A percentile compares a stretch with the other conserved stretches of the same genome.
These are phyloP conservation scores for Drosophila suboccidentalis DNA, from an alignment of 2,888 invertebrate genomes.

Conservation along the genomic window DNA sequence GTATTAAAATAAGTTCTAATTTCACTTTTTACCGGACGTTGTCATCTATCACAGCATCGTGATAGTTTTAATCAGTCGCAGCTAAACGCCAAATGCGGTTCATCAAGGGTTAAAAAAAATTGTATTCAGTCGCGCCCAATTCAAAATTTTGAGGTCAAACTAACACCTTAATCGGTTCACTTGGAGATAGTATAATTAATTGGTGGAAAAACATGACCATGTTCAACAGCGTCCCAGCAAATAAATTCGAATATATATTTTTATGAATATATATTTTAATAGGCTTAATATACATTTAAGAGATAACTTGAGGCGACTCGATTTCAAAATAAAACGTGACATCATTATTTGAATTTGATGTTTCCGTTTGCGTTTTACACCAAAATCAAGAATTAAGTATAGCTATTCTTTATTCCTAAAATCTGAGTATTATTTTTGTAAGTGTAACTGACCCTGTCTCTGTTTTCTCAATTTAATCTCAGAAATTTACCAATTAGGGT, in stretches of 20 bases:
- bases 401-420: neutral
- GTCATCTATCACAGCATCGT: neutral
- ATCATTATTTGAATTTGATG: constrained; percentile 30
- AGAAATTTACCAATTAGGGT: neutral
- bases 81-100: constrained; percentile 7
- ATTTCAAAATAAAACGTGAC: constrained; percentile 38
- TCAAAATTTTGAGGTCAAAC: constrained; percentile 20
- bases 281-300: constrained; percentile 1
- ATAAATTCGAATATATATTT: neutral
- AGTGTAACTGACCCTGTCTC: constrained; percentile 2
- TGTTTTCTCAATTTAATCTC: neutral
- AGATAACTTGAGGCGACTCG: constrained; percentile 19
- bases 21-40: constrained; percentile 9
- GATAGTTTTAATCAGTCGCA: constrained; percentile 1
- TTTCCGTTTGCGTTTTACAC: constrained; percentile 11
- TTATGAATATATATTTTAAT: constrained; percentile 6
- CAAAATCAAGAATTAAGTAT: neutral
- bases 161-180: constrained; percentile 51
- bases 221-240: constrained; percentile 20
- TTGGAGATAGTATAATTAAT: constrained; percentile 39
- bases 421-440: neutral
- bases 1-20: neutral
- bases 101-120: constrained; percentile 13
- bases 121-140: constrained; percentile 14
- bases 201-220: constrained; percentile 26